A percentile compares a stretch with the other conserved stretches of the same genome.
Conservation (phyloP, 23 tunicate genomes). For the Phallusia fumigata region DNA sequence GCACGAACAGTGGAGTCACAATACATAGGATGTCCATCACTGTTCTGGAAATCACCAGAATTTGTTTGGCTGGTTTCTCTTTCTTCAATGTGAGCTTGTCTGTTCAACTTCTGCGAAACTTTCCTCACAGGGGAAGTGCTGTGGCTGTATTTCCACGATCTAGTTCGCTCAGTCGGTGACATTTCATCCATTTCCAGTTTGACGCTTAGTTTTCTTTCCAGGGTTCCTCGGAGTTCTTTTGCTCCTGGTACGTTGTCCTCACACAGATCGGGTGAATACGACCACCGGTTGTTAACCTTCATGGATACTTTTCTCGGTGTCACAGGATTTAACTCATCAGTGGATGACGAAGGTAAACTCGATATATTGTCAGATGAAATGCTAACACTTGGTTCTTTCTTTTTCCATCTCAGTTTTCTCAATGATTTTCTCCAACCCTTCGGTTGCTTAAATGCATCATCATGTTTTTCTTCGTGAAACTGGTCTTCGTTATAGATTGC, state of each 20-base stretch:
- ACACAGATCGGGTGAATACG: slow-evolving; percentile 65
- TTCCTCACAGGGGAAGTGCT: background rate
- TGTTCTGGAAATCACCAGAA: background rate
- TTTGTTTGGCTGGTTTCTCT: background rate
- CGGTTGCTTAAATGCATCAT: slow-evolving; percentile 37
- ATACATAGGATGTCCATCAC: background rate
- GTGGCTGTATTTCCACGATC: background rate
- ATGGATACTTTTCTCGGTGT: background rate
- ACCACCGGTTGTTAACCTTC: slow-evolving; percentile 61
- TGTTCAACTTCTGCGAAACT: background rate
- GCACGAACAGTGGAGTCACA: background rate
- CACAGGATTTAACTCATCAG: background rate
- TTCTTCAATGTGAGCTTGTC: background rate
- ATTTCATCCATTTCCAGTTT: slow-evolving; percentile 47
- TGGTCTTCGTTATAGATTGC: background rate
- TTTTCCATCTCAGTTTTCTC: slow-evolving; percentile 53
- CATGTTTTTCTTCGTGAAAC: background rate
- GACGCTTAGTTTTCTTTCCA: slow-evolving; percentile 46
- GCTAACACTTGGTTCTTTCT: slow-evolving; percentile 31
- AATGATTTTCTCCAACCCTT: slow-evolving; percentile 74
- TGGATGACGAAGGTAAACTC: slow-evolving; percentile 13
- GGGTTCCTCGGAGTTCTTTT: slow-evolving; percentile 37
- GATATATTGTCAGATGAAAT: slow-evolving; percentile 50
- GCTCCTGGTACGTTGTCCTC: slow-evolving; percentile 69
- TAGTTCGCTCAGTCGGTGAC: background rate